These are phyloP conservation scores for Xyrauchen texanus DNA, from an alignment of 2,113 vertebrate genomes.

Conservation along the genomic window DNA sequence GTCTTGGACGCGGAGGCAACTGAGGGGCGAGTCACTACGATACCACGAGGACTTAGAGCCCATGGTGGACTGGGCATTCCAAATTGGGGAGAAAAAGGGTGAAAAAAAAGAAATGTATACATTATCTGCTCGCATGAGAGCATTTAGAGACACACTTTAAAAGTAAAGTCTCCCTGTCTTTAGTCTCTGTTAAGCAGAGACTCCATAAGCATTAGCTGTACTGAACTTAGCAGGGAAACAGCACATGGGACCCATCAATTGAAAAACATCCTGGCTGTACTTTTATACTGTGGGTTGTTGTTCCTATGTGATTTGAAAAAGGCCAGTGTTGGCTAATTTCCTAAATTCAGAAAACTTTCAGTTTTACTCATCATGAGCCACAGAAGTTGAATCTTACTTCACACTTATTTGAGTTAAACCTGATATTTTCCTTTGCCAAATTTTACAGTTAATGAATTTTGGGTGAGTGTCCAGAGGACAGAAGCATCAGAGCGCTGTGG, in stretches of 20 bases:
- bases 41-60: too few species aligned
- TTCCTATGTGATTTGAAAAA: slow-evolving; percentile 6
- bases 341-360: slow-evolving; percentile 11
- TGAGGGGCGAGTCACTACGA: too few species aligned
- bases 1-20: too few species aligned
- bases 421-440: slow-evolving; percentile 14
- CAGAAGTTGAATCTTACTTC: not conserved
- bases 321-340: slow-evolving; percentile 13
- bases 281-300: not conserved
- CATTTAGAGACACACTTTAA: not conserved
- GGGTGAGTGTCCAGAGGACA: slow-evolving; percentile 87
- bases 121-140: too few species aligned
- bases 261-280: slow-evolving; percentile 3
- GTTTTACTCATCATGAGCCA: not conserved
- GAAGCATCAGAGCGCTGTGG: slow-evolving; percentile 89
- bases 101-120: too few species aligned
- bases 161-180: not conserved
- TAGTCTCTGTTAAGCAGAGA: slow-evolving; percentile 9
- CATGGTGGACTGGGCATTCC: too few species aligned
- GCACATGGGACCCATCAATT: not conserved
- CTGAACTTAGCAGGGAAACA: not conserved
- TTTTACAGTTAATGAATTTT: slow-evolving; percentile 84
- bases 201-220: too few species aligned
- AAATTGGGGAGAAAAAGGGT: too few species aligned
- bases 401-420: not conserved